Evolutionary conservation across 1,140 invertebrate species (phyloP).

Genomic region (Listronotus oregonensis): DNA sequence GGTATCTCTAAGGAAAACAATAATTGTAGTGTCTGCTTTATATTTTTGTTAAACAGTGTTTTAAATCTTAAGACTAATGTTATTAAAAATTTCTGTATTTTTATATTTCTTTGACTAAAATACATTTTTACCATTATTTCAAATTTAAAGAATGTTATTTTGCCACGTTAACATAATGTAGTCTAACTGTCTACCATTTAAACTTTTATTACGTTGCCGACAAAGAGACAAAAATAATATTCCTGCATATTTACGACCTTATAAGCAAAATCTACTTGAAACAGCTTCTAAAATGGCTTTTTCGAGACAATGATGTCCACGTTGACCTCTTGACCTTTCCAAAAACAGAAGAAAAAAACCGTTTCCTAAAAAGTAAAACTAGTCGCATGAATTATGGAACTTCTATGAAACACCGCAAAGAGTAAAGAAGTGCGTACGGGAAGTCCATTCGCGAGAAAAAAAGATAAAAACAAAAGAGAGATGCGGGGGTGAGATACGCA

Average conservation of each 20-base stretch:
- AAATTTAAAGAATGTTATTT: too few species aligned
- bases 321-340: slow-evolving; percentile 17
- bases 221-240: slow-evolving; percentile 27
- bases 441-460: slow-evolving; percentile 33
- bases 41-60: too few species aligned
- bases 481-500: slow-evolving; percentile 44
- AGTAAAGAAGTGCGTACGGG: slow-evolving; percentile 37
- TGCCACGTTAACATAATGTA: too few species aligned
- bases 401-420: slow-evolving; percentile 35
- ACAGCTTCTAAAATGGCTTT: slow-evolving; percentile 17
- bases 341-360: neutral
- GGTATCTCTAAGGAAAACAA: too few species aligned
- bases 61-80: too few species aligned
- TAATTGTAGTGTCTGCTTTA: too few species aligned
- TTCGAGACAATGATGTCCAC: slow-evolving; percentile 29
- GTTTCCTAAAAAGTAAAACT: slow-evolving; percentile 23
- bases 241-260: slow-evolving; percentile 29
- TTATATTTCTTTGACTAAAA: too few species aligned
- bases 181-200: neutral
- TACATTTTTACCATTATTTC: too few species aligned
- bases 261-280: slow-evolving; percentile 28
- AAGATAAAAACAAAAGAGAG: slow-evolving; percentile 30
- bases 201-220: slow-evolving; percentile 13
- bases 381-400: slow-evolving; percentile 24
- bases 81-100: too few species aligned